phyloP scores from a whole-genome alignment of 2,113 vertebrate species.

The Gavia stellata region DNA sequence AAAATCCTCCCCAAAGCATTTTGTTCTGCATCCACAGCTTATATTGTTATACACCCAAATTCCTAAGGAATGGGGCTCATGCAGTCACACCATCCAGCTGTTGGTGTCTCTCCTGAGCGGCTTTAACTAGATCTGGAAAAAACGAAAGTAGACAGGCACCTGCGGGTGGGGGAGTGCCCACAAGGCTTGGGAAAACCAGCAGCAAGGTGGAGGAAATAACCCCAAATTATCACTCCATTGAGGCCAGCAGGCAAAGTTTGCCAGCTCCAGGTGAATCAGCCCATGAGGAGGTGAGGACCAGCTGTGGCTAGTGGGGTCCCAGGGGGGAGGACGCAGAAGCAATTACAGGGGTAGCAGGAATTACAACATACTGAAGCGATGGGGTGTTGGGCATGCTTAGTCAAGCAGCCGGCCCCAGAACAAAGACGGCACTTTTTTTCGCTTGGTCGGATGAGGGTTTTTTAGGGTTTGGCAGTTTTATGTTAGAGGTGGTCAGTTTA shows the following conservation, averaged over 20 bases:
- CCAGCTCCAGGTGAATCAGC: neutral
- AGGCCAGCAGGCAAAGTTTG: neutral
- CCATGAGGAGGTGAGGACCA: neutral
- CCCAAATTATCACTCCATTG: neutral
- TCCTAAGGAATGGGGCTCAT: neutral
- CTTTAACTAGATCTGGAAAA: neutral
- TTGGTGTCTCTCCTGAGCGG: neutral
- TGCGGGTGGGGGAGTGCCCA: neutral
- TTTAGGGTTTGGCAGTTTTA: neutral
- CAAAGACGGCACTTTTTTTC: neutral
- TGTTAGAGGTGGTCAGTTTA: neutral
- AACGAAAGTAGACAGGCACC: neutral
- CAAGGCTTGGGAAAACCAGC: neutral
- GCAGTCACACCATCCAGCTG: neutral
- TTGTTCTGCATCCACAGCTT: neutral
- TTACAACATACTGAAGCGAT: neutral
- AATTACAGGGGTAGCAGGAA: neutral
- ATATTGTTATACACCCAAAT: neutral
- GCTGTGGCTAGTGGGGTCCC: fast-evolving
- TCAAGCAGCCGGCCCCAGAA: neutral
- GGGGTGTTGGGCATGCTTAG: neutral
- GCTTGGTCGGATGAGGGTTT: neutral
- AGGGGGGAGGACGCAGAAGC: too few relatives aligned
- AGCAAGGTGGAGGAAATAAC: neutral
- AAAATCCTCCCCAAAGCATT: neutral